These are phyloP conservation scores for Ceratothoa steindachneri DNA, from an alignment of 2,888 invertebrate genomes.

Conservation along the genomic window DNA sequence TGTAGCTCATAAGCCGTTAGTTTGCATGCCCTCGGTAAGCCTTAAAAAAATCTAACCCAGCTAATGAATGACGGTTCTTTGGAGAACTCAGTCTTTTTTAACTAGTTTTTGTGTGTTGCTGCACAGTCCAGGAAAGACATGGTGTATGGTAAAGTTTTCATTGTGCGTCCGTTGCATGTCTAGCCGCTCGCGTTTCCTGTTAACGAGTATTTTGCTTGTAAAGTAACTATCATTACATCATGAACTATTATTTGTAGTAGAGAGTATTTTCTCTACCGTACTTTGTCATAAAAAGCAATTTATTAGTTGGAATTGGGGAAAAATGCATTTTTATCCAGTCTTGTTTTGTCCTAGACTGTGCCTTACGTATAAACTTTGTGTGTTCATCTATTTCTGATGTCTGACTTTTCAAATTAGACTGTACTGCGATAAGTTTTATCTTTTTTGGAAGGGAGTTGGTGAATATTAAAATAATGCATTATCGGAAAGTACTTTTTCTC, in stretches of 20 bases:
- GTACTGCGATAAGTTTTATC: too few species aligned
- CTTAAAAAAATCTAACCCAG: background rate
- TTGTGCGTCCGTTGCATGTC: too few species aligned
- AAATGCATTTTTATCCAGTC: background rate
- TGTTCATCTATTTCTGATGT: conserved; percentile 2
- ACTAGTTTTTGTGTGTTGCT: background rate
- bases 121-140: background rate
- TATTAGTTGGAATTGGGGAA: too few species aligned
- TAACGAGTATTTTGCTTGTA: too few species aligned
- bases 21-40: background rate
- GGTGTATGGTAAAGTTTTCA: background rate
- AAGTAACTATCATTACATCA: too few species aligned
- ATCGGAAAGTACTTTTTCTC: background rate
- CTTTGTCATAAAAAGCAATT: too few species aligned
- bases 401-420: too few species aligned
- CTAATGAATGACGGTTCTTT: background rate
- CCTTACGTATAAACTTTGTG: background rate
- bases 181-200: too few species aligned
- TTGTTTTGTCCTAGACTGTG: conserved; percentile 2
- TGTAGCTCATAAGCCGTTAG: background rate
- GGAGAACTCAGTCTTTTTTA: background rate
- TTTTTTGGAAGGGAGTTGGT: background rate
- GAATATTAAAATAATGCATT: background rate
- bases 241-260: too few species aligned
- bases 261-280: too few species aligned